Evolutionary conservation across 2,888 invertebrate species (phyloP), one percentile per base, ranked within the genome.

Genomic region (Argyresthia albistria): DNA sequence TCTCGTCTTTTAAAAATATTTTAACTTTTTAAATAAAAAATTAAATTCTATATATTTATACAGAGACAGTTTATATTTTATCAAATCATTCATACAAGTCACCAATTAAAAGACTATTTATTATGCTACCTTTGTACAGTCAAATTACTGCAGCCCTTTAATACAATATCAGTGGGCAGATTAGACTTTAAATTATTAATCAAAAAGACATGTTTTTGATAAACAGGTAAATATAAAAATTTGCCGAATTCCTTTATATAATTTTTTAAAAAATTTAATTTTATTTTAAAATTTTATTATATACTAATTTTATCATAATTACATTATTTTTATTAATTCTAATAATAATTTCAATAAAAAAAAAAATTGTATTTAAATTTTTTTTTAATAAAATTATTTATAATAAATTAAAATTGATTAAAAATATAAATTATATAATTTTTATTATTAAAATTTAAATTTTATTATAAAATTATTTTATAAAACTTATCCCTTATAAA

Each of bases 61-160:
- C 57, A 70, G 65, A 91, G 82, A 91, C 89, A 91, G 89, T 69
- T 70, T 75, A 88, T 90, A 88, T 89, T 65, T 91, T 89, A 90
- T 92, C 74, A 76, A 91, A 89, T 90, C 92, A 67, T 93, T 93
- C 92, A 93, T 93, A 82, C 92, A 75, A 93, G 93, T 89, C 90
- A 89, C 75, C 87, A 93, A 92, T 93, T 92, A 93, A 93, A 89
- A 92, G 90, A 91, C 92, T 90, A 93, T 62, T 79, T 71, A 78
- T 93, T 93, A 91, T 92, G 92, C 91, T 93, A 93, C 92, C 91
- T 93, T 93, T 89, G 92, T 89, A 93, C 92, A 90, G 91, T 93
- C 88, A 92, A 88, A 72, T 89, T 93, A 92, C 91, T 90, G 92
- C 93, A 90, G 92, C 93, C 90, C 90, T 93, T 93, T 80, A 93